phyloP scores from a whole-genome alignment of 2,888 invertebrate genomes.

The Caradrina clavipalpis region DNA sequence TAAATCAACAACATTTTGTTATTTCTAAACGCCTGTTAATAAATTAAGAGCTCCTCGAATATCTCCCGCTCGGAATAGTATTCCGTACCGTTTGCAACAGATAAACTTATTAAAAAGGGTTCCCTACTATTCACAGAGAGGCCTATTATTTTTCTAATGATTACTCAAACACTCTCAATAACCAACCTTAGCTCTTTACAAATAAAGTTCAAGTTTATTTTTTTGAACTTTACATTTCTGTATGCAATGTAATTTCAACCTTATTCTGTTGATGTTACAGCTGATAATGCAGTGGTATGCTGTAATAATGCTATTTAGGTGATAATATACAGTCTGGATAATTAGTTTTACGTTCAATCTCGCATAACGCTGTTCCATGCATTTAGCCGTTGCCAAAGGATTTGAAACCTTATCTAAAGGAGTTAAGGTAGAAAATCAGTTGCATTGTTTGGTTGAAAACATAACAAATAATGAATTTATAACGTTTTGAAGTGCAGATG shows the following conservation, averaged over 20 bases:
- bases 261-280: neutral
- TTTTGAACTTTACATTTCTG: fast-evolving
- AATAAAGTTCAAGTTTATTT: constrained; percentile 1
- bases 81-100: constrained; percentile 30
- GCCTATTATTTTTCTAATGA: constrained; percentile 49
- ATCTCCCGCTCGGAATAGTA: constrained; percentile 32
- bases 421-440: constrained; percentile 6
- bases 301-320: constrained; percentile 52
- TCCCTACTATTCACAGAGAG: constrained; percentile 13
- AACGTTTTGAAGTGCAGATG: constrained; percentile 33
- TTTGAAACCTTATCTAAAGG: neutral
- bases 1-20: constrained; percentile 13
- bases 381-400: constrained; percentile 16
- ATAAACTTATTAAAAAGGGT: constrained; percentile 59
- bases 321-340: constrained; percentile 51
- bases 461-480: constrained; percentile 32
- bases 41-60: constrained; percentile 46
- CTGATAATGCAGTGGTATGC: neutral
- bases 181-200: fast-evolving
- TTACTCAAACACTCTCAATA: neutral
- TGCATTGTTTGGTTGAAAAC: neutral
- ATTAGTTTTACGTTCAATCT: constrained; percentile 62
- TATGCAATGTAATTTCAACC: constrained; percentile 23
- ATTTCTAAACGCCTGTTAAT: constrained; percentile 31
- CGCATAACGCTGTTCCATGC: constrained; percentile 31